These are phyloP conservation scores for Trinorchestia longiramus DNA, from an alignment of 1,140 invertebrate genomes.

Conservation along the genomic window DNA sequence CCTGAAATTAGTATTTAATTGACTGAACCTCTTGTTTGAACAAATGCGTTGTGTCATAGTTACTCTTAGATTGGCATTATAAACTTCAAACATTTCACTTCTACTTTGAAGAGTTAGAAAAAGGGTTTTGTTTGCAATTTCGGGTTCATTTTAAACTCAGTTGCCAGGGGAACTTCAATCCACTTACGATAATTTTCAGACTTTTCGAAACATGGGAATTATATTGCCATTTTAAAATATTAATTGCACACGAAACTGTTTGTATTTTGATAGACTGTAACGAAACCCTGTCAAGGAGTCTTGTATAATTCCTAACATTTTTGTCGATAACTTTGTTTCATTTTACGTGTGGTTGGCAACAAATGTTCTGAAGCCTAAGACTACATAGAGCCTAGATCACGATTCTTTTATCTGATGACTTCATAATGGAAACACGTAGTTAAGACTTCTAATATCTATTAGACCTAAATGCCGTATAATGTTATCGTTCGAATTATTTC, in stretches of 20 bases:
- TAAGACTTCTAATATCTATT: background rate
- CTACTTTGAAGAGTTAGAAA: no score
- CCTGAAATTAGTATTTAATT: no score
- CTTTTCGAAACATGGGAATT: background rate
- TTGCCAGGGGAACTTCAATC: background rate
- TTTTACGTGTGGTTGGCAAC: background rate
- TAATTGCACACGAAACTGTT: background rate
- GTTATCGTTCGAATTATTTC: background rate
- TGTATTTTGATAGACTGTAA: background rate
- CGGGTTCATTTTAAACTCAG: no score
- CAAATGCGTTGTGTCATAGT: no score
- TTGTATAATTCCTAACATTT: no score
- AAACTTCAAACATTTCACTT: no score
- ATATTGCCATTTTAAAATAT: background rate
- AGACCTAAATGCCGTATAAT: background rate
- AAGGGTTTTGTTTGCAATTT: no score
- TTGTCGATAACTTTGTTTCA: background rate
- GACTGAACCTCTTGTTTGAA: no score
- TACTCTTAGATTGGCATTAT: no score
- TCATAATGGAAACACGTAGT: background rate
- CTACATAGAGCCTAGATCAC: background rate
- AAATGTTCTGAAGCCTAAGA: background rate
- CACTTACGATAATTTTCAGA: background rate
- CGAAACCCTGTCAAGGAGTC: no score
- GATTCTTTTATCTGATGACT: background rate